A percentile compares a stretch with the other conserved stretches of the same genome.
Evolutionary conservation across 2,113 vertebrate genomes (phyloP).

Genomic region (Tonatia bakeri): DNA sequence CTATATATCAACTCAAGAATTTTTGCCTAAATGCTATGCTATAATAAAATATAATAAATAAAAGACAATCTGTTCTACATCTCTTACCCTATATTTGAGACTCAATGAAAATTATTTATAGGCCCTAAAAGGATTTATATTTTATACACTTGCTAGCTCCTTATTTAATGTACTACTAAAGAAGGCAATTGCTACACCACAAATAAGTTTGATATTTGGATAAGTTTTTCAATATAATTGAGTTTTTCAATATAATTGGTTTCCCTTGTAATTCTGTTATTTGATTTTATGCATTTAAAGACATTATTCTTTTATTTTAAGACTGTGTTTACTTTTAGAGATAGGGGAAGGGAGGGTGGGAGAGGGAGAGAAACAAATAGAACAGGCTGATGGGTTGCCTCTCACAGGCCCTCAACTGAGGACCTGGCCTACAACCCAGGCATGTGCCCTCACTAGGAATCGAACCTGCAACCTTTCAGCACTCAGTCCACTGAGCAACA

Average conservation of each 20-base stretch:
- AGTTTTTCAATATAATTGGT: neutral
- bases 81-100: neutral
- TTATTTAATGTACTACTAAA: neutral
- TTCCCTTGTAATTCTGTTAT: conserved; percentile 1
- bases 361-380: too few species aligned
- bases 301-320: neutral
- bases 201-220: neutral
- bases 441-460: too few species aligned
- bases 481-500: too few species aligned
- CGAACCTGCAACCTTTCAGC: too few species aligned
- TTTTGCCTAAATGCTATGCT: neutral
- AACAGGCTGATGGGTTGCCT: too few species aligned
- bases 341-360: too few species aligned
- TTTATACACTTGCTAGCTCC: neutral
- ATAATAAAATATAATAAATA: neutral
- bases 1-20: neutral
- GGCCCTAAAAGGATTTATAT: neutral
- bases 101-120: conserved; percentile 32
- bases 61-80: neutral
- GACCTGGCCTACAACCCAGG: too few species aligned
- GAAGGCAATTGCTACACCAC: neutral
- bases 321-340: too few species aligned
- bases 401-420: too few species aligned
- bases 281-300: conserved; percentile 27
- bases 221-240: neutral